phyloP scores from a whole-genome alignment of 2,888 invertebrate genomes.

The Euzophera pinguis region DNA sequence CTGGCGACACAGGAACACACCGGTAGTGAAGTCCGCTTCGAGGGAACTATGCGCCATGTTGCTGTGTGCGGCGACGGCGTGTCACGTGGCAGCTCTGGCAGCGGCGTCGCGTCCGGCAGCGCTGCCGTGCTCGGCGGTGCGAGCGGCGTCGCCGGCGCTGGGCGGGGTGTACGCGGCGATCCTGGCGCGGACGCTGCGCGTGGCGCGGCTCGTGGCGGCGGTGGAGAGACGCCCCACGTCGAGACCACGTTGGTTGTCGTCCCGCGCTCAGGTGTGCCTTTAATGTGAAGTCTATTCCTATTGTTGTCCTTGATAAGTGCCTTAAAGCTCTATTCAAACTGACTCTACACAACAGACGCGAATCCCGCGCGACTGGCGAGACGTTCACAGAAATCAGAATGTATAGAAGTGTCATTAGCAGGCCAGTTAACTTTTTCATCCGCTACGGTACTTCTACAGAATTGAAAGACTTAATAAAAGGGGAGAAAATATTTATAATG shows the following conservation, averaged over 20 bases:
- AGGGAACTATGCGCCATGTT: conserved; percentile 85
- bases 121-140: conserved; percentile 30
- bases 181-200: conserved; percentile 39
- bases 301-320: too few relatives aligned
- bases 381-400: too few relatives aligned
- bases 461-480: too few relatives aligned
- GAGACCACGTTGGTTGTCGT: conserved; percentile 33
- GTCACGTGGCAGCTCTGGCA: conserved; percentile 81
- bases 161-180: conserved; percentile 42
- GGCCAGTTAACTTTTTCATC: too few relatives aligned
- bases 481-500: too few relatives aligned
- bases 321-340: too few relatives aligned
- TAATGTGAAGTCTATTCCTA: conserved; percentile 31
- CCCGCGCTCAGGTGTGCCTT: conserved; percentile 72
- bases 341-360: too few relatives aligned
- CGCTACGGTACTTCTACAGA: too few relatives aligned
- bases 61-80: conserved; percentile 49
- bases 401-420: too few relatives aligned
- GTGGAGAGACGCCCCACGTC: conserved; percentile 46
- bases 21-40: conserved; percentile 86
- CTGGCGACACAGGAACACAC: conserved; percentile 71
- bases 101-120: conserved; percentile 61
- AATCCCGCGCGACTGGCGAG: too few relatives aligned
- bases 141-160: conserved; percentile 38
- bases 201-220: conserved; percentile 39